Conservation (phyloP, 2,888 invertebrate genomes). For the Athalia circularis region DNA sequence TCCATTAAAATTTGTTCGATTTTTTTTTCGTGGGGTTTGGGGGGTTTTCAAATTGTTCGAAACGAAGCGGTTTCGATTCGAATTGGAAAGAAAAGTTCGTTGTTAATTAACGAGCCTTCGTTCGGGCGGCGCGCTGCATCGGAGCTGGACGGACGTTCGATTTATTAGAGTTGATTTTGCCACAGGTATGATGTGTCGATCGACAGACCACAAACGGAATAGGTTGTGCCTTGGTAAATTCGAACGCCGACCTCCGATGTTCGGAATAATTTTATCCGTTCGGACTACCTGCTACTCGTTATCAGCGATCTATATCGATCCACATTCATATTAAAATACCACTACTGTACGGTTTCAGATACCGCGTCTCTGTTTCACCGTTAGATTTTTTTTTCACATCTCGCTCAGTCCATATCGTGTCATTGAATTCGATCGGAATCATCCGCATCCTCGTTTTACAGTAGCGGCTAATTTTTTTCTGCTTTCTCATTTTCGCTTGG, state of each 20-base stretch:
- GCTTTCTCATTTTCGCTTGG: no score
- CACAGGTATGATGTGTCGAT: constrained; percentile 11
- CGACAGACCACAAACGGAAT: constrained; percentile 33
- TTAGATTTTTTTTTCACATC: neutral
- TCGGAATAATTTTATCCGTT: constrained; percentile 26
- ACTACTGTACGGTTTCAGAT: constrained; percentile 5
- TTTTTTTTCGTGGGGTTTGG: no score
- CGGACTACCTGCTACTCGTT: neutral
- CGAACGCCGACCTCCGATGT: neutral
- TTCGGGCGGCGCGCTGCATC: neutral
- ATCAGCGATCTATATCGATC: constrained; percentile 15
- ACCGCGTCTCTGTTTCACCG: constrained; percentile 20
- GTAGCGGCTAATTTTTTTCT: no score
- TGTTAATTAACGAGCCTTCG: constrained; percentile 28
- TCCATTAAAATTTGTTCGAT: no score
- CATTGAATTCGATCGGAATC: no score
- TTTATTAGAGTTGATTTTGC: constrained; percentile 5
- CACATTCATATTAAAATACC: neutral
- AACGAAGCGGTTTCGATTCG: neutral
- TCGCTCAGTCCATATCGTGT: no score
- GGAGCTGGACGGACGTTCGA: no score
- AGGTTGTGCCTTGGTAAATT: constrained; percentile 19
- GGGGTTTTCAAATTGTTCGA: neutral
- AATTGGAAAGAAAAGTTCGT: neutral
- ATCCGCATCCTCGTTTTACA: no score